These are phyloP conservation scores for Cheilosia vernalis DNA, from an alignment of 2,888 invertebrate genomes.

Conservation along the genomic window DNA sequence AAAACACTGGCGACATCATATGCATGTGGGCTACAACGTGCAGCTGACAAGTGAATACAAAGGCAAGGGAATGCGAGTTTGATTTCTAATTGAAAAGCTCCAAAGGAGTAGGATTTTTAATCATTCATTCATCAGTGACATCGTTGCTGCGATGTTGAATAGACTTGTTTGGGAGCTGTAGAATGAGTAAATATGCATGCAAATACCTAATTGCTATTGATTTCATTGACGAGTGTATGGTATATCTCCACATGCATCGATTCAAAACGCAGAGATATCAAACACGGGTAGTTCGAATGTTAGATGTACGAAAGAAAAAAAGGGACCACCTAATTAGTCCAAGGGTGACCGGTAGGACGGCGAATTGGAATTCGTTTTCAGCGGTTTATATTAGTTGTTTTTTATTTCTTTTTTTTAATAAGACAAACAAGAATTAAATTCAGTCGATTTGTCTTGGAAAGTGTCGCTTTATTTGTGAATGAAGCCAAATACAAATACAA, in stretches of 20 bases:
- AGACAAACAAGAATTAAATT: too few relatives aligned
- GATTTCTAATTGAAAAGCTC: slow-evolving; percentile 38
- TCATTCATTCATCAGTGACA: slow-evolving; percentile 43
- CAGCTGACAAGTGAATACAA: slow-evolving; percentile 24
- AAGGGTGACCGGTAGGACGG: too few relatives aligned
- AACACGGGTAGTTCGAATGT: not conserved
- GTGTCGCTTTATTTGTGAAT: too few relatives aligned
- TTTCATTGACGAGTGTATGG: slow-evolving; percentile 1
- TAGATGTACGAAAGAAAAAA: not conserved
- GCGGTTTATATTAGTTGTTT: too few relatives aligned
- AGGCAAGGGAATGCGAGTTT: not conserved
- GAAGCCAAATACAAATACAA: too few relatives aligned
- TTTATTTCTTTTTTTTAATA: too few relatives aligned
- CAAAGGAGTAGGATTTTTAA: slow-evolving; percentile 40
- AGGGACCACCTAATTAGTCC: too few relatives aligned
- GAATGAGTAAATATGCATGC: not conserved
- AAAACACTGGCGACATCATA: slow-evolving; percentile 17
- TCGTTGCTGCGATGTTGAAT: slow-evolving; percentile 1
- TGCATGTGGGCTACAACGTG: not conserved
- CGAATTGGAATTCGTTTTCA: too few relatives aligned
- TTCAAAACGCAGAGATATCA: not conserved
- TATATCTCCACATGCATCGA: not conserved
- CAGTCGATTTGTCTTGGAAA: too few relatives aligned
- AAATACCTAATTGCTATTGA: slow-evolving; percentile 39
- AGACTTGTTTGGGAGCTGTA: not conserved